Evolutionary conservation across 1,140 invertebrate genomes (phyloP).

Genomic region (Scaptodrosophila lebanonensis): DNA sequence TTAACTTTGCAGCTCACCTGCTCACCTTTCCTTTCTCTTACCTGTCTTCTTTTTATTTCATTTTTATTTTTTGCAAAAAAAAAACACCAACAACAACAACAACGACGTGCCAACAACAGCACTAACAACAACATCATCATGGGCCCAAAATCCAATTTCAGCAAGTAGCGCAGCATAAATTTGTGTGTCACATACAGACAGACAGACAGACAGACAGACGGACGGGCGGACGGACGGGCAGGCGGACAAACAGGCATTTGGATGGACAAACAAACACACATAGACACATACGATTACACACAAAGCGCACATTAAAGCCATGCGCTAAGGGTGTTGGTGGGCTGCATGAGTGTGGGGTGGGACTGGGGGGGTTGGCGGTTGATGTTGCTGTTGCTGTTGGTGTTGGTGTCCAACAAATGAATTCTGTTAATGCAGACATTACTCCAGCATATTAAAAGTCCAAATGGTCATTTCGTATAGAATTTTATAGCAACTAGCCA

Average conservation of each 20-base stretch:
- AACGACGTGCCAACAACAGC: conserved; percentile 56
- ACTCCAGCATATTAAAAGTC: conserved; percentile 77
- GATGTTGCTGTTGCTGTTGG: background rate
- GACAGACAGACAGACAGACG: conserved; percentile 12
- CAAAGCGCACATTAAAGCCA: conserved; percentile 25
- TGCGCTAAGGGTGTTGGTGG: conserved; percentile 30
- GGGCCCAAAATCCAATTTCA: conserved; percentile 70
- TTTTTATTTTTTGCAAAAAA: conserved; percentile 20
- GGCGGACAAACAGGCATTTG: too few species aligned
- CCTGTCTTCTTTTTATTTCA: background rate
- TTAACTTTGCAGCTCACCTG: conserved; percentile 11
- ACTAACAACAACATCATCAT: conserved; percentile 40
- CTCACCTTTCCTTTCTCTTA: conserved; percentile 4
- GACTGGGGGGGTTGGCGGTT: background rate
- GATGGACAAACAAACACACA: too few species aligned
- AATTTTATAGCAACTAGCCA: conserved; percentile 71
- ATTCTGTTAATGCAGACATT: conserved; percentile 77
- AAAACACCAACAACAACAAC: too few species aligned
- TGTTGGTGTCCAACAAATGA: conserved; percentile 64
- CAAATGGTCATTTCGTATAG: conserved; percentile 73
- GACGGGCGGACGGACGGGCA: conserved; percentile 5
- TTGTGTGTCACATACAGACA: conserved; percentile 59
- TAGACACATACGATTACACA: too few species aligned
- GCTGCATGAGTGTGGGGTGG: background rate
- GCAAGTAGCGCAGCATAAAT: conserved; percentile 73